Conservation (phyloP, 2,888 invertebrate species). For the Chalcis sispes region DNA sequence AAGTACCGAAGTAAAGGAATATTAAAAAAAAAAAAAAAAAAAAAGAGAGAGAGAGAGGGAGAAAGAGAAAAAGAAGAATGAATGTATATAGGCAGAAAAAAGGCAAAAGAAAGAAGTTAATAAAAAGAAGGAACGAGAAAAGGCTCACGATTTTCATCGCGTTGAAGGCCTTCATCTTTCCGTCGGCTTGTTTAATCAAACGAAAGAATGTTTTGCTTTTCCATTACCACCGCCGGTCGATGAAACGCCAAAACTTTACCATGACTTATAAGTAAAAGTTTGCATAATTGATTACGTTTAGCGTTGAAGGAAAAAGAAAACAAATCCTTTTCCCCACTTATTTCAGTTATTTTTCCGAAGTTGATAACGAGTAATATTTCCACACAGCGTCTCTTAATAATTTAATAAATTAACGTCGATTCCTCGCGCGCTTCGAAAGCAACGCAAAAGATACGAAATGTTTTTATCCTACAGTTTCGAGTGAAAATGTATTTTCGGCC, state of each 20-base stretch:
- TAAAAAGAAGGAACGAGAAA: too few species aligned
- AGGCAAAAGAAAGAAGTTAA: too few species aligned
- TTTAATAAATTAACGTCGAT: conserved; percentile 48
- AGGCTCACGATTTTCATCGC: too few species aligned
- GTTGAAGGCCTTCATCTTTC: too few species aligned
- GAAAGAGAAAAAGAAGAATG: background rate
- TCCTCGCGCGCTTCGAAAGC: background rate
- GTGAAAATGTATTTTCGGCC: too few species aligned
- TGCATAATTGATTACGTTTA: conserved; percentile 53
- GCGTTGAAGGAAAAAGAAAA: too few species aligned
- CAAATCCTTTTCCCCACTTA: too few species aligned
- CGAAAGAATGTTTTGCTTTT: conserved; percentile 49
- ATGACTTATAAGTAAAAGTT: conserved; percentile 46
- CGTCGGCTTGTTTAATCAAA: conserved; percentile 45
- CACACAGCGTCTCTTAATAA: conserved; percentile 30
- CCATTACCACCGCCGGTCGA: conserved; percentile 27
- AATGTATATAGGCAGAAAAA: background rate
- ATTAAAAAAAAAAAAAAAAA: background rate
- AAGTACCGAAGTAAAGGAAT: background rate
- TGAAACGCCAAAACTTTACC: conserved; percentile 9
- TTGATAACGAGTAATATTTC: conserved; percentile 6
- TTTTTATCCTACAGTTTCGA: too few species aligned
- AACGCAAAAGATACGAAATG: too few species aligned
- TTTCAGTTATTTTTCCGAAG: conserved; percentile 4
- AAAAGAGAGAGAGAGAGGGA: background rate